Base-by-base conservation (phyloP, 2,797 vertebrate genomes). In the Enteromius treurensis region DNA sequence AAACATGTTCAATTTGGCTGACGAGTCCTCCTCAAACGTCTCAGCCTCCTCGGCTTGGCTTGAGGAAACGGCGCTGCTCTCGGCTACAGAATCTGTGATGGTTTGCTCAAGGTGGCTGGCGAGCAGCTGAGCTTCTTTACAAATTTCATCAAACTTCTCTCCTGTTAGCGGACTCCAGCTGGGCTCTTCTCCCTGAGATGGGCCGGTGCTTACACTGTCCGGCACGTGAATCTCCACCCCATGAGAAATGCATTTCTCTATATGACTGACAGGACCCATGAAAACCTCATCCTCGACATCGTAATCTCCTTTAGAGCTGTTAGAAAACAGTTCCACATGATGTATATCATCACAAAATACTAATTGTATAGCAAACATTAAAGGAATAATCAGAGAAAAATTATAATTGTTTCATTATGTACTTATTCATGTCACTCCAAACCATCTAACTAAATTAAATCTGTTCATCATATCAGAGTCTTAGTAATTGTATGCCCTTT, bases 71-170 rank as follows among this genome's bases (percentile, higher is more conserved):
- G 69, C 0, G 15, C 68, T 62, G 6, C 69, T 47, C n/a, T 70
- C 81, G 3, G 42, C 42, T 0, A n/a, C 42, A 1, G 0, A 15
- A 5, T 88, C 86, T 0, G 5, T 86, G 79, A 69, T 70, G 51
- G 83, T 87, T 69, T 82, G 88, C 86, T 95, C 92, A 37, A 98
- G 91, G 77, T 94, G 94, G n/a, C 91, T 82, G 7, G 96, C 97
- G 53, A 99, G 58, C 49, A 92, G 87, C 83, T 88, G 94, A 13
- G 98, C 98, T 91, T 99, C 98, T 89, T 95, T 95, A 79, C 94
- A 95, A 70, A 99, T 95, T 49, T 96, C 95, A 17, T 96, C 94
- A 76, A 97, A 95, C 84, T 95, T 96, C 13, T 96, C 96, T 62
- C 91, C 96, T 0, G 91, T 86, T 47, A 97, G 91, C 0, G 96